phyloP scores from a whole-genome alignment of 2,888 invertebrate genomes.

The Ophioninae sp. region DNA sequence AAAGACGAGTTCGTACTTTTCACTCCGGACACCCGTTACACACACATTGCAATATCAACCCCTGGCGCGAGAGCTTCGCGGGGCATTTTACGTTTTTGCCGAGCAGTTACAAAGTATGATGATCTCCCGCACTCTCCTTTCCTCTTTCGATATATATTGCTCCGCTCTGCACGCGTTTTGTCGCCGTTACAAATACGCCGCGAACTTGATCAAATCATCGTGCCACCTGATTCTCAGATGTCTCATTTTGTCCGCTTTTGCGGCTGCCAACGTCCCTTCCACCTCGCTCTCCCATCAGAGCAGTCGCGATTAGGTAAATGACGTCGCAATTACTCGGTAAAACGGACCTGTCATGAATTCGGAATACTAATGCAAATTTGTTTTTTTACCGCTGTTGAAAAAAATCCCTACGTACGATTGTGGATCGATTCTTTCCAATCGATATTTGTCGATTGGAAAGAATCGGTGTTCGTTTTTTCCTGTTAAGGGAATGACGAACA shows the following conservation, averaged over 20 bases:
- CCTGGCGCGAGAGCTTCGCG: constrained; percentile 52
- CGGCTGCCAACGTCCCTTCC: not conserved
- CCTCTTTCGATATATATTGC: constrained; percentile 23
- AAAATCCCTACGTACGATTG: not conserved
- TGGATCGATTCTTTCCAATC: not conserved
- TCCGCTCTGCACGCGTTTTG: constrained; percentile 51
- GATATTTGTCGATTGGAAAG: not conserved
- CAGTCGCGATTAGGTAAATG: not conserved
- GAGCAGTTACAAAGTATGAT: constrained; percentile 78
- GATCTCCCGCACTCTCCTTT: constrained; percentile 66
- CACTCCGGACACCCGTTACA: constrained; percentile 25
- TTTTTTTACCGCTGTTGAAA: not conserved
- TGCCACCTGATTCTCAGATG: constrained; percentile 73
- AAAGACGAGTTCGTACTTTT: not conserved
- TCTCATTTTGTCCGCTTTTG: constrained; percentile 43
- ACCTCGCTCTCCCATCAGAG: not conserved
- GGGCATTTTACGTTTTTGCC: constrained; percentile 72
- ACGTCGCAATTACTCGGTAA: not conserved
- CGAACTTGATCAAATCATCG: constrained; percentile 78
- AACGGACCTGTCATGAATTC: not conserved
- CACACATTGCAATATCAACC: constrained; percentile 60
- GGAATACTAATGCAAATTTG: not conserved
- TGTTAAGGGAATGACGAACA: not conserved
- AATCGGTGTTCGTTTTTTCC: too few species aligned
- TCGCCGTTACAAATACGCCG: constrained; percentile 42